These are phyloP conservation scores for Eretmocerus hayati DNA, from an alignment of 2,888 invertebrate genomes.

Conservation along the genomic window DNA sequence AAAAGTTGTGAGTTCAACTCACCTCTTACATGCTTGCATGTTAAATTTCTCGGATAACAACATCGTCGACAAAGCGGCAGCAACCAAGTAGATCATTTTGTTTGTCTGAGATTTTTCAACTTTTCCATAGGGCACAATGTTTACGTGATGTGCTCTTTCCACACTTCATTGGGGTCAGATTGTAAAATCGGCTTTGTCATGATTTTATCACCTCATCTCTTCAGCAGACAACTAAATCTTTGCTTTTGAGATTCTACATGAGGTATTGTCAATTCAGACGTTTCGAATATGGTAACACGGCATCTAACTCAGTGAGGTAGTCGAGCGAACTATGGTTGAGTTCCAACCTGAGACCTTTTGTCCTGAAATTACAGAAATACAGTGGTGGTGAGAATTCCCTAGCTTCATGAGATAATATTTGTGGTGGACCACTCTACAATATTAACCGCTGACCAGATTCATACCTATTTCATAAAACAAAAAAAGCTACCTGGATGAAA, in stretches of 20 bases:
- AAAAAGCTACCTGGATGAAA: slow-evolving; percentile 79
- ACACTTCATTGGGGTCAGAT: slow-evolving; percentile 38
- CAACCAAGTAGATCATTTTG: slow-evolving; percentile 53
- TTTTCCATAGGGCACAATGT: slow-evolving; percentile 39
- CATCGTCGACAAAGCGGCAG: slow-evolving; percentile 68
- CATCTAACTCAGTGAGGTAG: slow-evolving; percentile 85
- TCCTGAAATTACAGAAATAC: slow-evolving; percentile 39
- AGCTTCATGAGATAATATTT: slow-evolving; percentile 55
- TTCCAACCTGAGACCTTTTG: slow-evolving; percentile 66
- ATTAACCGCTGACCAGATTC: slow-evolving; percentile 58
- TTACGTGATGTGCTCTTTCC: slow-evolving; percentile 37
- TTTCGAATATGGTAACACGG: slow-evolving; percentile 72
- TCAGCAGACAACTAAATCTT: slow-evolving; percentile 37
- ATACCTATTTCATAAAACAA: slow-evolving; percentile 68
- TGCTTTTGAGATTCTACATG: slow-evolving; percentile 31
- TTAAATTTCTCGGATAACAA: slow-evolving; percentile 59
- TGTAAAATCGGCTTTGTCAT: slow-evolving; percentile 34
- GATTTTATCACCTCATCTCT: slow-evolving; percentile 29
- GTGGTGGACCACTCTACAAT: slow-evolving; percentile 70
- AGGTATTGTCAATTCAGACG: slow-evolving; percentile 44
- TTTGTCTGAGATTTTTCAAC: too few species aligned
- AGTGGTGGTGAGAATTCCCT: slow-evolving; percentile 69
- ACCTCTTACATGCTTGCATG: slow-evolving; percentile 69
- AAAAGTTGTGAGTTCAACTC: slow-evolving; percentile 2
- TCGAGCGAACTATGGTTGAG: slow-evolving; percentile 74